Percentiles rank a stretch among this genome's conserved stretches.
These are phyloP conservation scores for Wiebesia pumilae DNA, from an alignment of 1,140 invertebrate genomes.

Conservation along the genomic window DNA sequence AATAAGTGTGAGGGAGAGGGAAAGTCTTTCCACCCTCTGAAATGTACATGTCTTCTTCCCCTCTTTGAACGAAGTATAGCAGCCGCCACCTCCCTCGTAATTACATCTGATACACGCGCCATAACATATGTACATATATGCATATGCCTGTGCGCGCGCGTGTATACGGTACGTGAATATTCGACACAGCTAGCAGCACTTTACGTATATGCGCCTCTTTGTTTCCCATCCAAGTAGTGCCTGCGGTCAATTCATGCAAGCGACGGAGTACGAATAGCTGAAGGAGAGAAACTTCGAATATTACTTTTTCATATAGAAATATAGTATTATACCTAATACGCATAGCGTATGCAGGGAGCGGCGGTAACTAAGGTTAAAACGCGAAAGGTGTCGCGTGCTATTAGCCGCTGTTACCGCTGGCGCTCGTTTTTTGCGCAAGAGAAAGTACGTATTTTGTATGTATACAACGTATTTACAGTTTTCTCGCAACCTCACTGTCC, in stretches of 20 bases:
- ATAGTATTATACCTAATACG: background rate
- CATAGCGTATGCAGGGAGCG: background rate
- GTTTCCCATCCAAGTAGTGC: background rate
- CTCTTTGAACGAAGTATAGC: background rate
- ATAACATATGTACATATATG: background rate
- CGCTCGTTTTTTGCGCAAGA: background rate
- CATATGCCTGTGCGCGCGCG: no score
- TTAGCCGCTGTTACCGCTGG: background rate
- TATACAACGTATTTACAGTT: constrained; percentile 7
- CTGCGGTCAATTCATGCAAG: background rate
- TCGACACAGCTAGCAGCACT: background rate
- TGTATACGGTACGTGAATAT: background rate
- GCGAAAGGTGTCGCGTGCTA: constrained; percentile 26
- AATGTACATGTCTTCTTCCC: background rate
- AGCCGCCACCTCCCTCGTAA: constrained; percentile 11
- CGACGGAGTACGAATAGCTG: background rate
- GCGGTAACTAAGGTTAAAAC: background rate
- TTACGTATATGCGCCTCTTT: constrained; percentile 1
- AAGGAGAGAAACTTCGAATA: background rate
- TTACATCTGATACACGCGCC: background rate
- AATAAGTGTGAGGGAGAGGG: no score
- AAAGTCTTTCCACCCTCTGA: background rate
- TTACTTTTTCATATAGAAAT: background rate
- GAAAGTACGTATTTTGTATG: background rate
- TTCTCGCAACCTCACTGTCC: constrained; percentile 1